Conservation (phyloP, 2,113 vertebrate species). For the Rhea pennata region DNA sequence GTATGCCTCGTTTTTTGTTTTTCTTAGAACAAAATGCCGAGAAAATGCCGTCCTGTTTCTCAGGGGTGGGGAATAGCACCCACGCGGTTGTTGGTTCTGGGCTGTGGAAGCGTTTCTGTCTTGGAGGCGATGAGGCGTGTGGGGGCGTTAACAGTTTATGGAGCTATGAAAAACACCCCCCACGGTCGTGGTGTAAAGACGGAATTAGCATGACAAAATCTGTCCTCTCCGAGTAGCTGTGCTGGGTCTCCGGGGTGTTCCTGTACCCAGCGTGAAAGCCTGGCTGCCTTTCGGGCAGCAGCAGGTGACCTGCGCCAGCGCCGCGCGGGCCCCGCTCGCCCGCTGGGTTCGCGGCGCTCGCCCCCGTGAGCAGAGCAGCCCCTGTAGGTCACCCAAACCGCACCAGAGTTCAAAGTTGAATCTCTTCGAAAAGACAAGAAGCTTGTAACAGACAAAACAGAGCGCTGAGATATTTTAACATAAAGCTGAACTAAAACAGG, state of each 20-base stretch:
- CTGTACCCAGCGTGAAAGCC: accelerated
- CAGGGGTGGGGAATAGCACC: accelerated
- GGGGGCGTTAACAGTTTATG: neutral
- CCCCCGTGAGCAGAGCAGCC: neutral
- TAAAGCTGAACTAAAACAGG: accelerated
- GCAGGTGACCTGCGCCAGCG: no score
- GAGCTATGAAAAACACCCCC: neutral
- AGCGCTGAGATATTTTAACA: accelerated
- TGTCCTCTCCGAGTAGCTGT: accelerated
- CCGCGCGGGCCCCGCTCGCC: neutral
- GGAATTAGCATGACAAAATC: neutral
- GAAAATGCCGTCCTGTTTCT: accelerated
- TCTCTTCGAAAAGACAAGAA: neutral
- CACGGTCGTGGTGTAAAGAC: accelerated
- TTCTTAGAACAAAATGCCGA: no score
- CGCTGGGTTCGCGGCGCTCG: accelerated
- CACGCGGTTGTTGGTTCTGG: accelerated
- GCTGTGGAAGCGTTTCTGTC: neutral
- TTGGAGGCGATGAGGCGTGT: accelerated
- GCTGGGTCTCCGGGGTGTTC: accelerated
- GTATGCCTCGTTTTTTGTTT: neutral
- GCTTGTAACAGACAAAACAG: neutral
- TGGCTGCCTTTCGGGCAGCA: neutral
- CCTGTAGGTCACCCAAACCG: accelerated
- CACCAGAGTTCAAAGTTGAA: neutral